phyloP scores from a whole-genome alignment of 2,888 invertebrate species.

The Artemia sinica region DNA sequence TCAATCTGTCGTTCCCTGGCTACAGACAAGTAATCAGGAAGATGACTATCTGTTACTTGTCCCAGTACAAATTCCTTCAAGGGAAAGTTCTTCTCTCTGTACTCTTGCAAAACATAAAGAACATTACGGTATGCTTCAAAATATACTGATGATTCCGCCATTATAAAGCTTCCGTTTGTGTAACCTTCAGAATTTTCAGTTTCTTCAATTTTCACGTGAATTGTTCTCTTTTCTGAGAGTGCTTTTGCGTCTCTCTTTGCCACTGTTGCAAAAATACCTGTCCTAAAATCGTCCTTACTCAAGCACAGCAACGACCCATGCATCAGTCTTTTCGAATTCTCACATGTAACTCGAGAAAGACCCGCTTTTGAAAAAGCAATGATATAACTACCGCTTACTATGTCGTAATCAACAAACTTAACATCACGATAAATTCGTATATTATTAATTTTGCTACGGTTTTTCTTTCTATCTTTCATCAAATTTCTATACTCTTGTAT shows the following conservation, averaged over 20 bases:
- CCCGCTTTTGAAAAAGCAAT: slow-evolving; percentile 29
- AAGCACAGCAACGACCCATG: slow-evolving; percentile 55
- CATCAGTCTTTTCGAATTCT: slow-evolving; percentile 43
- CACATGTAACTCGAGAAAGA: slow-evolving; percentile 33
- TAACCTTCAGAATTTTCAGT: slow-evolving; percentile 22
- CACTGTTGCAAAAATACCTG: slow-evolving; percentile 50
- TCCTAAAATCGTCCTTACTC: slow-evolving; percentile 47
- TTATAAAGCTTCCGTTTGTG: slow-evolving; percentile 35
- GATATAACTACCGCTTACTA: slow-evolving; percentile 23
- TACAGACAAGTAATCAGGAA: slow-evolving; percentile 33
- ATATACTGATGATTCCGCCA: slow-evolving; percentile 60
- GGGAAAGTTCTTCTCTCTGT: slow-evolving; percentile 42
- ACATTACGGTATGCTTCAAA: slow-evolving; percentile 66
- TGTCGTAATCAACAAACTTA: slow-evolving; percentile 21
- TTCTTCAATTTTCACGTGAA: slow-evolving; percentile 32
- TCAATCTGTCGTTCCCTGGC: neutral
- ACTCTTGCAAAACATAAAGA: slow-evolving; percentile 45
- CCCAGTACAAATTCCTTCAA: slow-evolving; percentile 49
- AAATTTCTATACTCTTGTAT: slow-evolving; percentile 36
- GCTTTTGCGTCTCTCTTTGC: slow-evolving; percentile 39
- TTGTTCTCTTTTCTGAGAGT: slow-evolving; percentile 36
- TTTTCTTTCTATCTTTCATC: neutral
- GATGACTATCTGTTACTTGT: slow-evolving; percentile 29
- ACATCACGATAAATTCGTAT: slow-evolving; percentile 26
- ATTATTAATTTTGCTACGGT: slow-evolving; percentile 11